phyloP scores from a whole-genome alignment of 2,113 vertebrate species.

The Ammodytes marinus region DNA sequence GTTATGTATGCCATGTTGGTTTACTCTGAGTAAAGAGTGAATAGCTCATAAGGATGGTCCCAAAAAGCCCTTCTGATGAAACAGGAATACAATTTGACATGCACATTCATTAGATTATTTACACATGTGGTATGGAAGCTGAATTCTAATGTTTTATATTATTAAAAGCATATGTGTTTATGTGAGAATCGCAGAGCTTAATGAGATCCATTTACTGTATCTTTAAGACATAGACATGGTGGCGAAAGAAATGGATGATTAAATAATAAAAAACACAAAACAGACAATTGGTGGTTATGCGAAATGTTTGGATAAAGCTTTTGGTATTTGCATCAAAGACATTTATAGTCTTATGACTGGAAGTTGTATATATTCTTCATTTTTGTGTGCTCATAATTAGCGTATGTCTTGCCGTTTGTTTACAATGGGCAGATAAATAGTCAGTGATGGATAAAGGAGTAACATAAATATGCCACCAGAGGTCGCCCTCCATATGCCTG shows the following conservation, averaged over 20 bases:
- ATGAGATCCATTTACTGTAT: constrained; percentile 16
- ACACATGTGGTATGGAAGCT: constrained; percentile 51
- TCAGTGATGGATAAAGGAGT: neutral
- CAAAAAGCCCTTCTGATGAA: constrained; percentile 74
- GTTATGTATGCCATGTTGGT: constrained; percentile 52
- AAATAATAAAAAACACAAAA: neutral
- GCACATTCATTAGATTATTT: constrained; percentile 71
- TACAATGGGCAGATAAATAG: neutral
- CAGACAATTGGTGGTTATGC: neutral
- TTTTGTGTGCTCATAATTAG: constrained; percentile 6
- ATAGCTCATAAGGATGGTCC: constrained; percentile 61
- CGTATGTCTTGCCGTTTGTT: constrained; percentile 19
- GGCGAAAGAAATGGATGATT: constrained; percentile 2
- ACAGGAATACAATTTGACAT: constrained; percentile 68
- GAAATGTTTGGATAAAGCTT: constrained; percentile 5
- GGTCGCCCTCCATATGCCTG: constrained; percentile 26
- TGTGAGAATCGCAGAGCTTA: constrained; percentile 4
- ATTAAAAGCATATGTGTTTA: constrained; percentile 18
- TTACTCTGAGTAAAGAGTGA: constrained; percentile 45
- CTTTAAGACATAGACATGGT: neutral
- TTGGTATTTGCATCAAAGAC: constrained; percentile 16
- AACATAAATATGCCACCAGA: constrained; percentile 41
- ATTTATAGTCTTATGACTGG: neutral
- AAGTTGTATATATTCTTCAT: constrained; percentile 24
- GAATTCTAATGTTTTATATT: constrained; percentile 30